Percentiles rank a stretch among this genome's conserved stretches.
These are phyloP conservation scores for Chromis chromis DNA, from an alignment of 2,797 vertebrate species.

Conservation along the genomic window DNA sequence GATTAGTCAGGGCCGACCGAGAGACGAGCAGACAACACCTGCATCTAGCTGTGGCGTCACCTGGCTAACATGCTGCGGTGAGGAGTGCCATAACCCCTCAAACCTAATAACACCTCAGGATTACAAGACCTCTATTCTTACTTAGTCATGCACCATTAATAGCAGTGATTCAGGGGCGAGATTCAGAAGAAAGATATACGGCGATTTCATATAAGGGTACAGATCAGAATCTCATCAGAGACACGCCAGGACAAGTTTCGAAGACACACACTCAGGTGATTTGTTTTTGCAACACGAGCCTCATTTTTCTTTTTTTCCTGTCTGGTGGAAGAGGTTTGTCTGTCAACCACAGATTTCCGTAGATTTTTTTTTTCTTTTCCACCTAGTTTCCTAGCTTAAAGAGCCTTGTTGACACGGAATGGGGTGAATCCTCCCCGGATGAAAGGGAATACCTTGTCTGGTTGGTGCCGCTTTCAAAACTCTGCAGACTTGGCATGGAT, in stretches of 20 bases:
- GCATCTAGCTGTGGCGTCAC: conserved; percentile 50
- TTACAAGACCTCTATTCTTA: conserved; percentile 11
- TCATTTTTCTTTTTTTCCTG: conserved; percentile 43
- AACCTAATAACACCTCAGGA: conserved; percentile 16
- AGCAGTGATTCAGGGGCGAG: conserved; percentile 21
- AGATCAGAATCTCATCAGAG: conserved; percentile 26
- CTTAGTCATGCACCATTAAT: conserved; percentile 37
- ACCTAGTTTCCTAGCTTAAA: conserved; percentile 70
- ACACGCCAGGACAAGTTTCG: conserved; percentile 53
- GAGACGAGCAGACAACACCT: conserved; percentile 66
- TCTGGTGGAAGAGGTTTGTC: conserved; percentile 61
- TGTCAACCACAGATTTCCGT: conserved; percentile 71
- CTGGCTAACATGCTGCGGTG: conserved; percentile 16
- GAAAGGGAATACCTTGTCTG: conserved; percentile 76
- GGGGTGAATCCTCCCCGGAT: conserved; percentile 76
- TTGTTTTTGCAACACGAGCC: conserved; percentile 68
- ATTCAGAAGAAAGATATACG: background rate
- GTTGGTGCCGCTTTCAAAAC: conserved; percentile 62
- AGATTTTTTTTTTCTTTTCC: conserved; percentile 30
- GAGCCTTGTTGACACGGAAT: conserved; percentile 75
- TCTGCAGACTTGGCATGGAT: conserved; percentile 66
- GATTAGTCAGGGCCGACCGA: conserved; percentile 72
- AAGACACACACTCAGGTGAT: conserved; percentile 37
- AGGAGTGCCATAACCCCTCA: conserved; percentile 12
- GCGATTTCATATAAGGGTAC: conserved; percentile 25